Base-by-base conservation (phyloP, 2,888 invertebrate species). In the Arge pagana region DNA sequence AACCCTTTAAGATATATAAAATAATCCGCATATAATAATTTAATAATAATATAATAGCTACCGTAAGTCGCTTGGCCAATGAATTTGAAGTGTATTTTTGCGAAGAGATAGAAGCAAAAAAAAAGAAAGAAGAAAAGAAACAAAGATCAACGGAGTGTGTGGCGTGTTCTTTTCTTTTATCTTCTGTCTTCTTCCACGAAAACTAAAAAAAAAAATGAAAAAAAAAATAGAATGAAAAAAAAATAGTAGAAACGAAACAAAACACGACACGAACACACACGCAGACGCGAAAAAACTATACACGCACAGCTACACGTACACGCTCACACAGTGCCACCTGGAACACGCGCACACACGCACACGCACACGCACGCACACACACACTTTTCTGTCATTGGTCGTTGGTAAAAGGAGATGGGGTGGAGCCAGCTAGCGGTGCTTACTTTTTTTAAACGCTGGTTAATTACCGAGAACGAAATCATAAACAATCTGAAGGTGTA, bases 371-470 rank as follows among this genome's bases (percentile, higher is more conserved):
- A n/a, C 13, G 4, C 13, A 30, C n/a, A 43, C 35, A 37, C 16
- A 37, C 48, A 19, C 23, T 41, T 50, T 35, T 15, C 42, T 72
- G 72, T 68, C 73, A 72, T 75, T 74, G 74, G 74, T 72, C 72
- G 65, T 70, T 69, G 70, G 70, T 69, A 74, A 72, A 73, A 70
- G 72, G 73, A 74, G 45, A n/a, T n/a, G 75, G 76, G 75, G 70
- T 76, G 73, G 75, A 76, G 76, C 76, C 76, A 75, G 76, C 74
- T 70, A 63, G 61, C 63, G 61, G 63, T 61, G 63, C 60, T 61
- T 61, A 57, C 54, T 58, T 61, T 50, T 43, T 65, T 64, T 70
- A 71, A 61, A 71, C 73, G 74, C 71, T 72, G 70, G 67, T 70
- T 66, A 65, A 65, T 67, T 60, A 67, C 57, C 60, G n/a, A n/a